Evolutionary conservation across 2,888 invertebrate genomes (phyloP), one percentile per base, ranked within the genome.

Genomic region (Sympetrum striolatum): DNA sequence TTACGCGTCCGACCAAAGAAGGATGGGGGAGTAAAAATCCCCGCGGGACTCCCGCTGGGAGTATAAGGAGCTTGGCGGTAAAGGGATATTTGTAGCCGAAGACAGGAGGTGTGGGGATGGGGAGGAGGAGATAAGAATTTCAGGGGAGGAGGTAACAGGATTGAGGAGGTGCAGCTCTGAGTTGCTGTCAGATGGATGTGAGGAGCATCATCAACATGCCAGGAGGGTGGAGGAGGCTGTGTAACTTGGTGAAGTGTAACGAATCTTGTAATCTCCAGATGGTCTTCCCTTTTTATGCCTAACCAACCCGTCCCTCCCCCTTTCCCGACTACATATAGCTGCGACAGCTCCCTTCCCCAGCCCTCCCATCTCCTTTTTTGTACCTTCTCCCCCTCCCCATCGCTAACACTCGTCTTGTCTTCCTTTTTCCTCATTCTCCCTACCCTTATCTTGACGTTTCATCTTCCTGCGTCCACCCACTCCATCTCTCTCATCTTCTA

Each of bases 191-290:
- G 60, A 86, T 86, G 86, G 86, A 86, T 86, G 86, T 60, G 60
- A 31, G n/a, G 86, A 37, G 37, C 86, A 60, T 86, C 86, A 86
- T 86, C 86, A 86, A 86, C 86, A 86, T 86, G 86, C 86, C 86
- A 64, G 86, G 35, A 22, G 60, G 86, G 86, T 37, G 86, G 37
- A 48, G 60, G 86, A 82, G 35, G 64, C 48, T 60, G 86, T 86
- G 86, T 86, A 86, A 64, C 86, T 86, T 86, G 86, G 86, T 86
- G 86, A 64, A 86, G 86, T 86, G 86, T 86, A 86, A 60, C 86
- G 86, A 58, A 86, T 86, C 86, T 86, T 86, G 86, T 86, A 86
- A 86, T 86, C 86, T 86, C 37, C 86, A 60, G 58, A 86, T 86
- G 86, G 60, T 60, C 86, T 86, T 37, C 37, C 37, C 86, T 60